These are phyloP conservation scores for Dinoponera quadriceps DNA, from an alignment of 1,140 invertebrate species.

Conservation along the genomic window DNA sequence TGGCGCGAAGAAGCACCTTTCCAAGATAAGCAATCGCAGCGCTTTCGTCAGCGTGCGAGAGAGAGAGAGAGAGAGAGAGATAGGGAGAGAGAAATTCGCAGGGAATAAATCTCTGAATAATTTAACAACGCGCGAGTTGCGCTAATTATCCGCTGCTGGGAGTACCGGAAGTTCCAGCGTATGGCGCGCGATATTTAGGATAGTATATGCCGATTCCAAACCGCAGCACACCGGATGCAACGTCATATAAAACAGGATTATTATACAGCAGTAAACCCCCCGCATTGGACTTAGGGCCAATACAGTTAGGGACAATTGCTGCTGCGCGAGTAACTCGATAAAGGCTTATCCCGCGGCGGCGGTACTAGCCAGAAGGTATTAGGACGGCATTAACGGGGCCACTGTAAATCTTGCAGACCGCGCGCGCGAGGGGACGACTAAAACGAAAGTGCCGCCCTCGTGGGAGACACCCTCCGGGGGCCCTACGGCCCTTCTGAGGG, in stretches of 20 bases:
- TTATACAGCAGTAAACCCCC: constrained; percentile 1
- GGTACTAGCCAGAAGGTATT: background rate
- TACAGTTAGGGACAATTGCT: constrained; percentile 5
- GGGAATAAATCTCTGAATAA: constrained; percentile 1
- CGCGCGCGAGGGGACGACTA: constrained; percentile 64
- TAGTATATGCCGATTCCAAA: background rate
- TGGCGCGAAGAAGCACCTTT: background rate
- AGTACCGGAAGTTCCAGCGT: background rate
- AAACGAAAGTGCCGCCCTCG: constrained; percentile 76
- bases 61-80: background rate
- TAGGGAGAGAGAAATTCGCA: background rate
- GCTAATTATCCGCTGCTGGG: background rate
- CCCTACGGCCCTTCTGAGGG: constrained; percentile 80
- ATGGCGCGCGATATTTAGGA: constrained; percentile 5
- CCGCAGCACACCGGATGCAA: background rate
- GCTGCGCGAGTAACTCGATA: constrained; percentile 7
- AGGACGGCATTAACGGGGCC: background rate
- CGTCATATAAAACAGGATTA: background rate
- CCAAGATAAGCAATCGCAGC: no score
- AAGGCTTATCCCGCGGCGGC: background rate
- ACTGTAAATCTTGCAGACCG: constrained; percentile 18
- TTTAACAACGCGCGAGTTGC: background rate
- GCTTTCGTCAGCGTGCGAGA: no score
- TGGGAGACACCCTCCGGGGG: constrained; percentile 77
- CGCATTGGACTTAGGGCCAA: background rate